Conservation (phyloP, 1,140 invertebrate genomes). For the Epicauta chinensis region DNA sequence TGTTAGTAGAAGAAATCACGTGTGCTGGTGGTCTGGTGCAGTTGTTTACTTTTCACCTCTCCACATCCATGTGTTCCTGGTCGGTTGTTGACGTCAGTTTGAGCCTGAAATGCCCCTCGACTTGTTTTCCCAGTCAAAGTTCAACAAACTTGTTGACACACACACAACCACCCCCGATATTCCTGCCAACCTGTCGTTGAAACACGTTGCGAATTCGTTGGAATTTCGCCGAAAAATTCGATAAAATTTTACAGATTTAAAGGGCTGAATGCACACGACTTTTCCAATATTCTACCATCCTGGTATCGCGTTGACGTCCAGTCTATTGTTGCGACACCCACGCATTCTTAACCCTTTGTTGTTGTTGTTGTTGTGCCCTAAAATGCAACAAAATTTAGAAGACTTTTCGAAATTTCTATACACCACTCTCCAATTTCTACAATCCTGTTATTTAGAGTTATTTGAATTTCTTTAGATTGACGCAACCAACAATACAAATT, state of each 20-base stretch:
- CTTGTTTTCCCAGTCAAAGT: background rate
- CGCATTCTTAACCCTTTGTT: slow-evolving; percentile 10
- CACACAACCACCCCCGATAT: background rate
- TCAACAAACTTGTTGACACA: background rate
- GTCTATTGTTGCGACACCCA: slow-evolving; percentile 26
- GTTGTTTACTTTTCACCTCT: slow-evolving; percentile 24
- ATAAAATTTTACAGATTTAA: background rate
- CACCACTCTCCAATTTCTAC: slow-evolving; percentile 1
- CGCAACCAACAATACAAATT: background rate
- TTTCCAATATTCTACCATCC: slow-evolving; percentile 7
- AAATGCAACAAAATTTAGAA: slow-evolving; percentile 7
- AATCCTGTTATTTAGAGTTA: slow-evolving; percentile 1
- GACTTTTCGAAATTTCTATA: slow-evolving; percentile 1
- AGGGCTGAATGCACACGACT: slow-evolving; percentile 1
- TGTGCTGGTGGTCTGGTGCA: background rate
- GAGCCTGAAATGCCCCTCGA: slow-evolving; percentile 17
- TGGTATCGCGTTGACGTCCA: slow-evolving; percentile 22
- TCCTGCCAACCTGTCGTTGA: slow-evolving; percentile 1
- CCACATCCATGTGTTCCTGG: slow-evolving; percentile 19
- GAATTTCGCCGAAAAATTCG: too few relatives aligned
- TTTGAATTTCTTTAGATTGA: slow-evolving; percentile 8
- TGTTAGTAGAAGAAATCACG: too few relatives aligned
- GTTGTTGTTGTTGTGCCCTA: background rate
- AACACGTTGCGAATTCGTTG: too few relatives aligned
- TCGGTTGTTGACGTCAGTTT: slow-evolving; percentile 33